phyloP scores from a whole-genome alignment of 2,888 invertebrate genomes.

The Eilema caniola region DNA sequence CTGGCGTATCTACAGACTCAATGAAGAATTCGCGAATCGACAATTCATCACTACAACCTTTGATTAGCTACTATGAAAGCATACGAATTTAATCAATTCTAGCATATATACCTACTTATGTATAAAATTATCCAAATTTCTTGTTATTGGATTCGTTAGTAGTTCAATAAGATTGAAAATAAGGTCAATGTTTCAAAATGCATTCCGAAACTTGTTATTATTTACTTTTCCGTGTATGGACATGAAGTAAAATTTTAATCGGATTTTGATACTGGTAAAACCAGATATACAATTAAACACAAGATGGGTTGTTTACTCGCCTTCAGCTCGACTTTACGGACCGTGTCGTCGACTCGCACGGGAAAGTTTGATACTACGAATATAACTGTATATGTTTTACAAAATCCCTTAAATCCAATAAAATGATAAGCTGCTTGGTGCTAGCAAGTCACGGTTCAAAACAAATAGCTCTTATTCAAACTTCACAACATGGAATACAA shows the following conservation, averaged over 20 bases:
- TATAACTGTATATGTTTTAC: slow-evolving; percentile 64
- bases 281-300: slow-evolving; percentile 36
- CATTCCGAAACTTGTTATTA: slow-evolving; percentile 15
- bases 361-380: slow-evolving; percentile 47
- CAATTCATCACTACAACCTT: not conserved
- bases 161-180: slow-evolving; percentile 10
- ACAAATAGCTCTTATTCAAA: not conserved
- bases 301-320: slow-evolving; percentile 36
- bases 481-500: not conserved
- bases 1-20: no score
- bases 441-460: not conserved
- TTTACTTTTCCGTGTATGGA: slow-evolving; percentile 14
- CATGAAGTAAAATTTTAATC: slow-evolving; percentile 17
- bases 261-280: slow-evolving; percentile 19
- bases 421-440: not conserved
- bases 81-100: not conserved
- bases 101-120: not conserved
- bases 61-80: not conserved
- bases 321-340: slow-evolving; percentile 44
- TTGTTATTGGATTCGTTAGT: not conserved
- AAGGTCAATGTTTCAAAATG: slow-evolving; percentile 15
- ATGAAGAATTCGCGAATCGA: no score
- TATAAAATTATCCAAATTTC: not conserved
- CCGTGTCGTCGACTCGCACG: slow-evolving; percentile 48
- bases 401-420: slow-evolving; percentile 48